A percentile compares a stretch with the other conserved stretches of the same genome.
phyloP scores from a whole-genome alignment of 2,113 vertebrate genomes.

The Suricata suricatta region DNA sequence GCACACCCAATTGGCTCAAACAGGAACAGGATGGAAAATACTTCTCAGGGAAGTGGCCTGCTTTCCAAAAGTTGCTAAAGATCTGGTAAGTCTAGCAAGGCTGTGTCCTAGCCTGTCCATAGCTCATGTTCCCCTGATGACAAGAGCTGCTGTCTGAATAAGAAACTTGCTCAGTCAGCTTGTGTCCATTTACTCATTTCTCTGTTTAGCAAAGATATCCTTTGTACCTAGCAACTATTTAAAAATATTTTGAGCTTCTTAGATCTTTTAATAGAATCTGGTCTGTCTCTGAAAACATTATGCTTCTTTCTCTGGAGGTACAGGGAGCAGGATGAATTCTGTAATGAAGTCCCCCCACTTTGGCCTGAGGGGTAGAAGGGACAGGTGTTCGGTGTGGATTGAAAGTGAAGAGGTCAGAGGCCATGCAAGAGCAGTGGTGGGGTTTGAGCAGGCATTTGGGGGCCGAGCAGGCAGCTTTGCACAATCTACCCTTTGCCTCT shows the following conservation, averaged over 20 bases:
- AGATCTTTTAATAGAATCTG: background rate
- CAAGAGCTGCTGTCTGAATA: background rate
- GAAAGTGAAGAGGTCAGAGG: background rate
- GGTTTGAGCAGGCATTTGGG: background rate
- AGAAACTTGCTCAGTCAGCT: background rate
- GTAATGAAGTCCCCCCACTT: background rate
- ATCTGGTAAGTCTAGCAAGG: background rate
- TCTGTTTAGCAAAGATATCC: background rate
- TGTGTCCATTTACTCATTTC: background rate
- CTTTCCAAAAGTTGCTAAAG: background rate
- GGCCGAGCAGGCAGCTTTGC: background rate
- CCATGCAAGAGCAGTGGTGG: background rate
- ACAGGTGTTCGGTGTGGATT: background rate
- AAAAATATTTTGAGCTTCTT: background rate
- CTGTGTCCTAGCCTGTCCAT: background rate
- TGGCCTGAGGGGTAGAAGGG: background rate
- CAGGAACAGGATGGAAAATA: accelerated
- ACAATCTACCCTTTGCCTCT: background rate
- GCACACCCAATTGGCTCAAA: background rate
- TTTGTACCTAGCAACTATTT: background rate
- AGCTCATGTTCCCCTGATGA: background rate
- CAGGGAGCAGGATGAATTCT: background rate
- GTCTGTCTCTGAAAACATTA: background rate
- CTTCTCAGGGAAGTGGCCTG: background rate
- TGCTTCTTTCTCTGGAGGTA: background rate